Percentiles rank a stretch among this genome's conserved stretches.
These are phyloP conservation scores for Tenodera sinensis DNA, from an alignment of 2,888 invertebrate species.

Conservation along the genomic window DNA sequence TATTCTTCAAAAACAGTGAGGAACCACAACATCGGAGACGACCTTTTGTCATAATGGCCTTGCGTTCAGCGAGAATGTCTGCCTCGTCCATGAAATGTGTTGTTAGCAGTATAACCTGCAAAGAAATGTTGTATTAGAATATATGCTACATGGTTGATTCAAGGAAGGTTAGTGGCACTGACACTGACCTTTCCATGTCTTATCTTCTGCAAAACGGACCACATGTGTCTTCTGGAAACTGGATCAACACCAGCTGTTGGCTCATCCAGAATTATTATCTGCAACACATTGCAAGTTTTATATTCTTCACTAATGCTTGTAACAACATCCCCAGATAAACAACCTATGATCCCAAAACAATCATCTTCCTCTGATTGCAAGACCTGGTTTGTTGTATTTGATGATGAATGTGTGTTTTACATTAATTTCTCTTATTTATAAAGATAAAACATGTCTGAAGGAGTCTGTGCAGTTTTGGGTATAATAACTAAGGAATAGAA, in stretches of 20 bases:
- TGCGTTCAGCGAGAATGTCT: constrained; percentile 80
- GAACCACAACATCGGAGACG: constrained; percentile 78
- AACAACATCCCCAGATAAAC: no score
- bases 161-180: no score
- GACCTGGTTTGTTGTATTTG: no score
- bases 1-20: constrained; percentile 80
- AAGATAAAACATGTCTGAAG: no score
- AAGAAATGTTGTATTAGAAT: neutral
- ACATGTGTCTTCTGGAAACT: constrained; percentile 75
- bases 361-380: no score
- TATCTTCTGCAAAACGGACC: constrained; percentile 73
- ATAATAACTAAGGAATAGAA: no score
- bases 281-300: constrained; percentile 29
- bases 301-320: no score
- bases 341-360: no score
- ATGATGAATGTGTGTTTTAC: no score
- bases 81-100: constrained; percentile 91
- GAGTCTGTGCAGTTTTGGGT: no score
- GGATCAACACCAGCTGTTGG: constrained; percentile 86
- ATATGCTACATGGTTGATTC: no score
- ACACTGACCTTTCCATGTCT: constrained; percentile 62
- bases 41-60: constrained; percentile 83
- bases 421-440: no score
- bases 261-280: constrained; percentile 82
- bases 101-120: constrained; percentile 61